Conservation (phyloP, 2,113 vertebrate genomes). For the Colossoma macropomum region DNA sequence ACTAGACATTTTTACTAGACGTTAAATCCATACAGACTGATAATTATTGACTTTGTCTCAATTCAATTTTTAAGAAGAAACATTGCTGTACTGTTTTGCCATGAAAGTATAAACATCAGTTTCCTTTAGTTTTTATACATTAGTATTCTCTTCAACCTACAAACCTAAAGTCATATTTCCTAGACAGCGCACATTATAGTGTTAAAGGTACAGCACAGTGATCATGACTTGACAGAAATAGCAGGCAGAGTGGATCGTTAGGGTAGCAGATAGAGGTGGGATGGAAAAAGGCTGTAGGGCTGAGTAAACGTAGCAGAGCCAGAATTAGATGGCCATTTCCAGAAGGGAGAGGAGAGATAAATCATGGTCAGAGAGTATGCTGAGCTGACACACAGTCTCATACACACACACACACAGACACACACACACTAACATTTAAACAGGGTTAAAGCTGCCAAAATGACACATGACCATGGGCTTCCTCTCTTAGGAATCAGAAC, state of each 20-base stretch:
- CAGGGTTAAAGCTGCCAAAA: constrained; percentile 15
- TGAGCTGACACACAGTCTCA: constrained; percentile 8
- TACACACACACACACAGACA: not conserved
- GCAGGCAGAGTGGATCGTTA: not conserved
- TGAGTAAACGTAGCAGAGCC: constrained; percentile 4
- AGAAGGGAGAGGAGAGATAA: constrained; percentile 28
- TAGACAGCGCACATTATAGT: too few relatives aligned
- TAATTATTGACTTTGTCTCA: too few relatives aligned
- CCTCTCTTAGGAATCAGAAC: too few relatives aligned
- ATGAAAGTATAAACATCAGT: too few relatives aligned
- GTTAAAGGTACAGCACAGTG: too few relatives aligned
- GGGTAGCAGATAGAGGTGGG: constrained; percentile 8
- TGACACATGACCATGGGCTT: constrained; percentile 12
- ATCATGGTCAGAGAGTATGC: constrained; percentile 36
- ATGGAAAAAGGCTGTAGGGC: not conserved
- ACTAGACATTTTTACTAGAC: too few relatives aligned
- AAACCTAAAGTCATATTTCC: too few relatives aligned
- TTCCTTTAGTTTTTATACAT: too few relatives aligned
- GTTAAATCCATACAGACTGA: too few relatives aligned
- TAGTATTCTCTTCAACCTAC: too few relatives aligned
- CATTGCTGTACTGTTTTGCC: too few relatives aligned
- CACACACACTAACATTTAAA: constrained; percentile 8
- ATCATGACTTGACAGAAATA: constrained; percentile 6
- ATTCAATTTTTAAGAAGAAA: too few relatives aligned
- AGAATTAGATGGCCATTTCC: constrained; percentile 24